Base-by-base conservation (phyloP, 1,140 invertebrate genomes). In the Bathynomus jamesi region DNA sequence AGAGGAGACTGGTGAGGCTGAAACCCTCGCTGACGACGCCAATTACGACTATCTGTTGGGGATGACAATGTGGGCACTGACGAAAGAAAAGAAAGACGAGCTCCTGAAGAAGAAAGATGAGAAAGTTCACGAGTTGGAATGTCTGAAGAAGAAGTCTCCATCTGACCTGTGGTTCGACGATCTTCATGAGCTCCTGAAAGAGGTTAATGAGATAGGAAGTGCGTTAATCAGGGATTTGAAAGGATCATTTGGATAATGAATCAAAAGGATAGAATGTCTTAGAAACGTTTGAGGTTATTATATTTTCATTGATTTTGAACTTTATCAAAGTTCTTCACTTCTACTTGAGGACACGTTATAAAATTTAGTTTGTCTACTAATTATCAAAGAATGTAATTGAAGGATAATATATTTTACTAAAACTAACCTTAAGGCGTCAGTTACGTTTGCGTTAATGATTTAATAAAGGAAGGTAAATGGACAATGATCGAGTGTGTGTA, bases 21-120 rank as follows among this genome's bases (percentile, higher is more conserved):
- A 80, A 29, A 79, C 80, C n/a, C 81, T 78, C 25, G 71, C 78
- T 11, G 78, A 80, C 13, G 68, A 69, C 28, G 75, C 78, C 27
- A 82, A 87, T 76, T 97, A 87, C 81, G 93, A 96, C 82, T 98
- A 98, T 81, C 84, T 98, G 29, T 83, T 97, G 53, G 92, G 93
- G n/a, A 96, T 98, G 94, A 89, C 89, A 0, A 87, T 99, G 86
- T 96, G 94, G 94, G 91, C 87, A 84, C 85, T 98, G 61, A 96
- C 95, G 0, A 89, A 91, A 75, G 96, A 98, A 83, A 90, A 87
- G 79, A 98, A 98, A 80, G 93, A 98, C 73, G 93, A 97, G 62
- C 82, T 99, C 17, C 82, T 98, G 17, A 90, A 90, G 69, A 90
- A 97, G 79, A 83, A 89, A 31, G 93, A 96, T 79, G 87, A 88